These are phyloP conservation scores for Uloborus plumipes DNA, from an alignment of 2,888 invertebrate species.

Conservation along the genomic window DNA sequence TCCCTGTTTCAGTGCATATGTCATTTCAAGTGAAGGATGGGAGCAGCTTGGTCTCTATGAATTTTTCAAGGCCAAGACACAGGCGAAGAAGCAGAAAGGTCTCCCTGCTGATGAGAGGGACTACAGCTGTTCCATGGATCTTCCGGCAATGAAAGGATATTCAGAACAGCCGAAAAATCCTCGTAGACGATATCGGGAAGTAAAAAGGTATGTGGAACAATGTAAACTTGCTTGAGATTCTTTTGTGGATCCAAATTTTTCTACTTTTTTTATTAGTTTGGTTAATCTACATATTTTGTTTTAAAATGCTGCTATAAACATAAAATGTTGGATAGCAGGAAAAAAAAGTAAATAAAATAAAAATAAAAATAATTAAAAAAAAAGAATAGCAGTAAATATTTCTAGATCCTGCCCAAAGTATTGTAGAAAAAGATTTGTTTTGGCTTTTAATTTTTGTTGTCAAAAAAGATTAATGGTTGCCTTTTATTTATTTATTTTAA, in stretches of 20 bases:
- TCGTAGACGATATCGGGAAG: slow-evolving; percentile 48
- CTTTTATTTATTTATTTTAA: too few relatives aligned
- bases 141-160: slow-evolving; percentile 60
- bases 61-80: slow-evolving; percentile 96
- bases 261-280: not conserved
- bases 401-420: too few relatives aligned
- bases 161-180: slow-evolving; percentile 68
- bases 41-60: slow-evolving; percentile 97
- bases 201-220: slow-evolving; percentile 37
- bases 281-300: not conserved
- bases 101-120: slow-evolving; percentile 24
- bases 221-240: too few relatives aligned
- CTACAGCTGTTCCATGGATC: slow-evolving; percentile 30
- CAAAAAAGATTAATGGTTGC: too few relatives aligned
- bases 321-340: not conserved
- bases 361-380: too few relatives aligned
- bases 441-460: too few relatives aligned
- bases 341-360: too few relatives aligned
- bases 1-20: slow-evolving; percentile 23
- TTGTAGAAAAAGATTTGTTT: too few relatives aligned
- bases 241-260: not conserved
- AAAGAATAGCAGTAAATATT: too few relatives aligned
- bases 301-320: not conserved
- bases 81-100: slow-evolving; percentile 78
- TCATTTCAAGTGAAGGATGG: slow-evolving; percentile 86